A percentile compares a stretch with the other conserved stretches of the same genome.
These are phyloP conservation scores for Sylvilagus bachmani DNA, from an alignment of 2,113 vertebrate genomes.

Conservation along the genomic window DNA sequence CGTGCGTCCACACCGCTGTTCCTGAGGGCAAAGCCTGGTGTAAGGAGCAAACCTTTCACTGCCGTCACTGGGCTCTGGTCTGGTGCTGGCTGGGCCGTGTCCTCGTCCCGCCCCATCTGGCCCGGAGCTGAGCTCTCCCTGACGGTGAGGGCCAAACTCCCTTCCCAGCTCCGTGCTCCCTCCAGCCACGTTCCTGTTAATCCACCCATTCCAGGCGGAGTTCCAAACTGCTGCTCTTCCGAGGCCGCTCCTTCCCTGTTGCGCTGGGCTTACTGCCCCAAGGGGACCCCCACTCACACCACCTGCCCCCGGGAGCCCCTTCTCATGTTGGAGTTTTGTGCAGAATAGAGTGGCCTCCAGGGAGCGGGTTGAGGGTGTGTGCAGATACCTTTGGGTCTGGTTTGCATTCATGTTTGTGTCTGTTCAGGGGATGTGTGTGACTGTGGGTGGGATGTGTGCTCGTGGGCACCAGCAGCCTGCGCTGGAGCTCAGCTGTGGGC, in stretches of 20 bases:
- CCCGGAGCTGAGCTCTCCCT: neutral
- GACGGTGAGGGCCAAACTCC: neutral
- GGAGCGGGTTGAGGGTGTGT: neutral
- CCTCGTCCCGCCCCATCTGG: neutral
- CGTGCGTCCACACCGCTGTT: neutral
- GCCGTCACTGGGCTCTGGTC: neutral
- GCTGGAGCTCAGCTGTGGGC: neutral
- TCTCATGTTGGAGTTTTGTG: neutral
- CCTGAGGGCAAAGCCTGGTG: neutral
- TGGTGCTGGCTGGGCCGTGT: neutral
- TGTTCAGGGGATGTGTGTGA: slow-evolving; percentile 47
- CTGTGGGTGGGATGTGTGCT: neutral
- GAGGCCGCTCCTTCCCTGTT: neutral
- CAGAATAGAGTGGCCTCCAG: neutral
- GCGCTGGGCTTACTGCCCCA: neutral
- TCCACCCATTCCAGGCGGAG: neutral
- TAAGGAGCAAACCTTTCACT: neutral
- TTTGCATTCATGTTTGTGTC: neutral
- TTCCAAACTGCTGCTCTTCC: neutral
- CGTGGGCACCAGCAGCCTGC: neutral
- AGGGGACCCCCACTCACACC: too few relatives aligned
- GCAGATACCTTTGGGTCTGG: neutral
- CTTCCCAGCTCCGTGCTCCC: neutral
- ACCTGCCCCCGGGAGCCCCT: neutral
- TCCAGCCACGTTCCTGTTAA: neutral